Base-by-base conservation (phyloP, 2,888 invertebrate species). In the Agonopterix heracliana region DNA sequence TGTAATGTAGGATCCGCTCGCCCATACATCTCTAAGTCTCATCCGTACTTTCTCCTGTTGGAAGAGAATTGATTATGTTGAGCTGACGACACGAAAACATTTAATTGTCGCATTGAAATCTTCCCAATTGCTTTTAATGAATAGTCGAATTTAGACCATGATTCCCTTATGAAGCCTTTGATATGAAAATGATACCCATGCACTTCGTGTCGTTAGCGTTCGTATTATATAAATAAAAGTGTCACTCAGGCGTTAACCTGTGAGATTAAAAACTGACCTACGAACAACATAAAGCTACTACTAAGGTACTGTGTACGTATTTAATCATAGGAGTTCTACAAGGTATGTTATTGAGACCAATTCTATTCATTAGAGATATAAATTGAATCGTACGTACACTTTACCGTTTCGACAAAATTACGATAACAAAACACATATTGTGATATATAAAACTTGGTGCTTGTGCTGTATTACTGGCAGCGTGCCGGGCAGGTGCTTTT, bases 401-500 rank as follows among this genome's bases (percentile, higher is more conserved):
- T 68, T 78, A 77, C 88, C 86, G 77, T 74, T 81, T 85, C 82
- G 83, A 83, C 78, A 81, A 77, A 68, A 72, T 77, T 79, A 86
- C 86, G 76, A 78, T 78, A 82, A 87, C 88, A 82, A 83, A 88
- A 88, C 87, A 88, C 83, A 82, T 82, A 85, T 82, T 74, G 83
- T 87, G 83, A 84, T 83, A 82, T 71, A 75, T 74, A 87, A 88
- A 87, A 88, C 72, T 81, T 84, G 82, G 88, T 88, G 88, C 88
- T 82, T 82, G 88, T 88, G 88, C 88, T 83, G 75, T 74, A 78
- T 77, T 87, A 88, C 88, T 88, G 88, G 88, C 88, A 71, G 88
- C 88, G 88, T 88, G 88, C 87, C 88, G 86, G 85, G 87, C 87
- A 87, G 79, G 88, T 88, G 88, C 88, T 80, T 65, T 77, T 85